Conservation (phyloP, 2,113 vertebrate genomes). For the Anhinga rufa region DNA sequence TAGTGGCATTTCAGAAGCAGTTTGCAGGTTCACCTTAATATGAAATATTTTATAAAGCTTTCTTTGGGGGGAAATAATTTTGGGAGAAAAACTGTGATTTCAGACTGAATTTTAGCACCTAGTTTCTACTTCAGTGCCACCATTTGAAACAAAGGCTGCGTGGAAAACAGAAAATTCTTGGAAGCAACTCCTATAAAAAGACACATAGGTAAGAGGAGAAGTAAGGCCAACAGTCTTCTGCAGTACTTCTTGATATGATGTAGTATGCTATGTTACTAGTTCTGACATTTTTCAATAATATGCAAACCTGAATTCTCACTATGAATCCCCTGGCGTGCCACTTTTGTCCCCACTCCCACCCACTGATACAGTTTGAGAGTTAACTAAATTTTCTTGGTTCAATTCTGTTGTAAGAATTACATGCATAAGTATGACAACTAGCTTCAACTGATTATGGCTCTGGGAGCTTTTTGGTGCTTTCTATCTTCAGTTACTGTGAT, state of each 20-base stretch:
- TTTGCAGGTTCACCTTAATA: not conserved
- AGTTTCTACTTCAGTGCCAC: not conserved
- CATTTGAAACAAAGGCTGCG: not conserved
- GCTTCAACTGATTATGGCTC: not conserved
- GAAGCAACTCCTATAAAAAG: not conserved
- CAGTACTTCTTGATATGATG: not conserved
- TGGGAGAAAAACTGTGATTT: not conserved
- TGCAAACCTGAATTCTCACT: not conserved
- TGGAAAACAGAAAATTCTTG: not conserved
- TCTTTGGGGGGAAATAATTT: rapidly evolving
- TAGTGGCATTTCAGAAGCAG: not conserved
- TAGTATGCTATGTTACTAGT: not conserved
- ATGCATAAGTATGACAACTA: not conserved
- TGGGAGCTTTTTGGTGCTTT: not conserved
- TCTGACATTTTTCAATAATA: not conserved
- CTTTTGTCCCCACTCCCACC: not conserved
- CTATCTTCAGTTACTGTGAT: not conserved
- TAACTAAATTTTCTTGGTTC: not conserved
- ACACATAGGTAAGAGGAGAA: not conserved
- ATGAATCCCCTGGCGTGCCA: not conserved
- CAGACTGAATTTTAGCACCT: not conserved
- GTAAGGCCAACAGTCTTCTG: not conserved
- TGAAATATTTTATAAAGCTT: not conserved
- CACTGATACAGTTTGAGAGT: not conserved
- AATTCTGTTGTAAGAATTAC: not conserved